Evolutionary conservation across 1,140 invertebrate genomes (phyloP).

Genomic region (Muscidifurax raptorellus): DNA sequence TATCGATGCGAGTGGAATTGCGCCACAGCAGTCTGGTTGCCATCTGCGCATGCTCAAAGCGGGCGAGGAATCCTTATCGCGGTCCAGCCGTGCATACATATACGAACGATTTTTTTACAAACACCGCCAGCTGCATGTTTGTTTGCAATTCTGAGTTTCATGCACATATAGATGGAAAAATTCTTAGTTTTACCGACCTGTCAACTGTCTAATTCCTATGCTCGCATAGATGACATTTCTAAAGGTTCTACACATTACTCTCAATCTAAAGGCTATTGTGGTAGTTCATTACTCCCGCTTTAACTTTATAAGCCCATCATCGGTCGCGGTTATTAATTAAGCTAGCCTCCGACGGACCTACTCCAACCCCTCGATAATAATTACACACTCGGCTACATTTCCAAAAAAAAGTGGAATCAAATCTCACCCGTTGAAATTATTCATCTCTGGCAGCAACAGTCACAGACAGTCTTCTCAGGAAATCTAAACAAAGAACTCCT

Average conservation of each 20-base stretch:
- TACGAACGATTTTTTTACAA: neutral
- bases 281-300: too few species aligned
- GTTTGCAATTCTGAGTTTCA: neutral
- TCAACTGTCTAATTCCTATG: too few species aligned
- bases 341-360: neutral
- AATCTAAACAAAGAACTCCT: constrained; percentile 23
- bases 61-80: neutral
- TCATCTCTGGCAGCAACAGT: neutral
- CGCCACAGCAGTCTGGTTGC: neutral
- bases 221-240: too few species aligned
- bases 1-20: too few species aligned
- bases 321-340: neutral
- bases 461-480: neutral
- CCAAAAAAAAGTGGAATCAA: neutral
- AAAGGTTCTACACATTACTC: too few species aligned
- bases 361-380: too few species aligned
- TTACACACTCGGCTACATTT: neutral
- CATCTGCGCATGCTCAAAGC: neutral
- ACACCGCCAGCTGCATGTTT: too few species aligned
- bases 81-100: neutral
- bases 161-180: neutral
- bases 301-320: too few species aligned
- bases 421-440: constrained; percentile 28
- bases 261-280: too few species aligned
- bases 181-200: too few species aligned